Evolutionary conservation across 1,140 invertebrate species (phyloP).

Genomic region (Achroia grisella): DNA sequence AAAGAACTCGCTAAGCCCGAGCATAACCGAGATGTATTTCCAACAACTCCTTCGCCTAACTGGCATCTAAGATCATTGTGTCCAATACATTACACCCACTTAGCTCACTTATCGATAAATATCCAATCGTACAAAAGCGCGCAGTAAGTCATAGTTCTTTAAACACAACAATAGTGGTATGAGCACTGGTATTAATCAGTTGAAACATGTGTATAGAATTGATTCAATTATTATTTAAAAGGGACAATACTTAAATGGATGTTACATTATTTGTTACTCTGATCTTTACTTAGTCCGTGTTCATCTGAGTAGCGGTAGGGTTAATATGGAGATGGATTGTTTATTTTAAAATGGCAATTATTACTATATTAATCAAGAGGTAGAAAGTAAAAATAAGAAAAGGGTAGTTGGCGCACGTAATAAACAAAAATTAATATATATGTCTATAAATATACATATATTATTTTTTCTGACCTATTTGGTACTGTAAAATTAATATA

Average conservation of each 20-base stretch:
- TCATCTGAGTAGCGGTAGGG: conserved; percentile 11
- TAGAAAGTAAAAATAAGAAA: no score
- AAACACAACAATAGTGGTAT: not conserved
- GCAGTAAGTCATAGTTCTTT: conserved; percentile 5
- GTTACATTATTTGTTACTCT: conserved; percentile 49
- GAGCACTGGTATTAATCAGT: conserved; percentile 4
- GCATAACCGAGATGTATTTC: no score
- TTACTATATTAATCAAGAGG: no score
- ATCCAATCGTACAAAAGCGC: conserved; percentile 4
- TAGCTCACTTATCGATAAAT: conserved; percentile 8
- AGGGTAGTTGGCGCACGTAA: no score
- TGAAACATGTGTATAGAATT: conserved; percentile 25
- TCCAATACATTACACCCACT: not conserved
- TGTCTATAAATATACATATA: no score
- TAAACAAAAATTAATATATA: no score
- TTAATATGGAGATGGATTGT: conserved; percentile 23
- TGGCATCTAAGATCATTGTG: no score
- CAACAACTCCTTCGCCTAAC: no score
- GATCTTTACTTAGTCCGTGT: conserved; percentile 46
- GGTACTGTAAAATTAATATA: no score
- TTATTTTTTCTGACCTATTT: no score
- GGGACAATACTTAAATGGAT: conserved; percentile 52
- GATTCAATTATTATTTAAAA: conserved; percentile 63
- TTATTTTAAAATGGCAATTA: not conserved
- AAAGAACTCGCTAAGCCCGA: no score